Base-by-base conservation (phyloP, 2,797 vertebrate genomes). In the Esox lucius region DNA sequence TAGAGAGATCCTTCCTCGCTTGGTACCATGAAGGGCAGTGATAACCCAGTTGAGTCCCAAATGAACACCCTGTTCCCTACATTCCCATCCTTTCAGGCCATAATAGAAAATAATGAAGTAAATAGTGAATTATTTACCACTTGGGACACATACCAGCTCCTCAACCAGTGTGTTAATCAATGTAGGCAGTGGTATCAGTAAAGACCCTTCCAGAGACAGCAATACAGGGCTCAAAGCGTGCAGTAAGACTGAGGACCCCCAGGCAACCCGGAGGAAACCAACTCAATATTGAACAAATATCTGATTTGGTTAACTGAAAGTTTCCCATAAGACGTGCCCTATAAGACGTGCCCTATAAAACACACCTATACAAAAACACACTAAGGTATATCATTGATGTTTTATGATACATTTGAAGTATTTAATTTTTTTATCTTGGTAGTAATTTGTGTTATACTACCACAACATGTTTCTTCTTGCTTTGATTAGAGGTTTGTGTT, bases 401-500 rank as follows among this genome's bases (percentile, higher is more conserved):
- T 24, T 22, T 66, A 4, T 62, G 59, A 48, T 56, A 11, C 4
- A 6, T 19, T n/a, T 28, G 19, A 16, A 56, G 71, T n/a, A n/a
- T n/a, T n/a, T n/a, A n/a, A n/a, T n/a, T 19, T 74, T 59, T 70
- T 39, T 39, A 2, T 51, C 8, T 7, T 61, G 39, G 69, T 75
- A 8, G n/a, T 17, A 72, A 73, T 70, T 17, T 31, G 33, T 75
- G 33, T 59, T 2, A 53, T 15, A 56, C 68, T 9, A 53, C 42
- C 68, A 15, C 65, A 74, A 35, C 9, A 6, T 17, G 75, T 80
- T 62, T 75, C 56, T 64, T 49, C 64, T 72, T 51, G n/a, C 68
- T 74, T 76, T 65, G 72, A 84, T 83, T 74, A 72, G 67, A 76
- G 68, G 75, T 68, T 74, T 67, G 62, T 70, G 24, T 71, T 77